Conservation (phyloP, 2,113 vertebrate species). For the Gobio gobio region DNA sequence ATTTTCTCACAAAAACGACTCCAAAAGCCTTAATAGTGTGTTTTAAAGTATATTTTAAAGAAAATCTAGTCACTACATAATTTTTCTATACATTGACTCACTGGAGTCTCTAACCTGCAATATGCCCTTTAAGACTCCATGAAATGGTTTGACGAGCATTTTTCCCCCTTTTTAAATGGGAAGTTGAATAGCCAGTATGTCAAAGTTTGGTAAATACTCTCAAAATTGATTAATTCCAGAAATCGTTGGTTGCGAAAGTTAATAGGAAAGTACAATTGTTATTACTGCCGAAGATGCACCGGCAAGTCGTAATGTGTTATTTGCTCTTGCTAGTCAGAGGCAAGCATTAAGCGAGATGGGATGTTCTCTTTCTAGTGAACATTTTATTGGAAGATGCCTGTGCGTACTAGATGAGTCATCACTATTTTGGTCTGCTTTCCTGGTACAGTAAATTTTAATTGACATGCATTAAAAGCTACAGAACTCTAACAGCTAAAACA, state of each 20-base stretch:
- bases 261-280: neutral
- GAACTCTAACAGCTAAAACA: neutral
- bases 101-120: too few species aligned
- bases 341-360: neutral
- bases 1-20: too few species aligned
- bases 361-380: slow-evolving; percentile 13
- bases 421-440: slow-evolving; percentile 7
- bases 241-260: neutral
- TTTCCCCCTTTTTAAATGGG: neutral
- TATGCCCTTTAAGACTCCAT: neutral
- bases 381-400: neutral
- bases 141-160: neutral
- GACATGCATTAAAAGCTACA: neutral
- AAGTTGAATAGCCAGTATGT: neutral
- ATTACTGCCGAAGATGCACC: neutral
- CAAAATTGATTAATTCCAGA: neutral
- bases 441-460: slow-evolving; percentile 10
- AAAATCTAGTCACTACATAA: too few species aligned
- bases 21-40: too few species aligned
- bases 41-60: too few species aligned
- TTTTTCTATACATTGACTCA: too few species aligned
- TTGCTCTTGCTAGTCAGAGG: neutral
- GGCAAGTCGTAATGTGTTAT: neutral
- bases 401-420: neutral
- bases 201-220: neutral